Evolutionary conservation across 2,113 vertebrate genomes (phyloP), one percentile per base, ranked within the genome.

Genomic region (Bungarus multicinctus): DNA sequence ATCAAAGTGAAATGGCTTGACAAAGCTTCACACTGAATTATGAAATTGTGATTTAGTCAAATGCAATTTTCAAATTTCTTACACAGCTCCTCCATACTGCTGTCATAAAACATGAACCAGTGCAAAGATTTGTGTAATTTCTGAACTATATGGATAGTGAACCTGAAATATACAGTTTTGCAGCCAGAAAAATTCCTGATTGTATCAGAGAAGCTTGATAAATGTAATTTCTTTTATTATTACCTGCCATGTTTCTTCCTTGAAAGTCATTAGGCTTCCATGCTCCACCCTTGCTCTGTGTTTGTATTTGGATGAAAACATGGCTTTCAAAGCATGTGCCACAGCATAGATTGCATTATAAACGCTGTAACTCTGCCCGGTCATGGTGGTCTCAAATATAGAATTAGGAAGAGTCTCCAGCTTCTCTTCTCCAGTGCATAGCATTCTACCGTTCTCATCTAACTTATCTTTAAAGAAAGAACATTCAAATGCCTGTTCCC

Each of bases 281-380:
- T 1, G 0, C 1, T 53, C 43, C 0, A 2, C 47, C 7, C 25
- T 27, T 43, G 2, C 0, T 52, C 4, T 9, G 3, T 60, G 57
- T 53, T 39, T 69, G 47, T 11, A 54, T 30, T 43, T 53, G 12
- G 22, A 43, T 10, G 58, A 53, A 25, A 16, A 23, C 11, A 69
- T 23, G 22, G 22, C n/a, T 43, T 92, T 23, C n/a, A 92, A 16
- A 54, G 91, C 86, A 27, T 88, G n/a, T 27, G 86, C 86, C n/a
- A 92, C n/a, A 74, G 91, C 47, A 92, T 88, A 92, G 30, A 88
- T 23, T 3, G 91, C 86, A 69, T 88, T 92, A 34, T 88, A 92
- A 23, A 92, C 27, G 39, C 58, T 69, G 86, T 92, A 92, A 60
- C 91, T 92, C 57, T 88, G 91, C 4, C 57, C 57, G 5, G 86